phyloP scores from a whole-genome alignment of 1,140 invertebrate species.

The Procambarus clarkii region DNA sequence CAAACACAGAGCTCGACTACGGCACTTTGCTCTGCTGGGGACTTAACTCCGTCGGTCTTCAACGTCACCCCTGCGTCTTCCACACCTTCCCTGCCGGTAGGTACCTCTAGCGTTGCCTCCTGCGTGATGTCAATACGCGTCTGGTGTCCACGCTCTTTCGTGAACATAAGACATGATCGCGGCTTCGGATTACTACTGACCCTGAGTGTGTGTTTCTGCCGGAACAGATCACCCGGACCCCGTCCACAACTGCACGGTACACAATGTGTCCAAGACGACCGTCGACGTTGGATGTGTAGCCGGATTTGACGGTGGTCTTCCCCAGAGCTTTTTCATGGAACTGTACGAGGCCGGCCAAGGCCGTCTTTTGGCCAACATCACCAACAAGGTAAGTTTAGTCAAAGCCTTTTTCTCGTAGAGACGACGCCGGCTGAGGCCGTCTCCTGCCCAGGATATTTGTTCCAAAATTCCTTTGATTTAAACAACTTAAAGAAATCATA shows the following conservation, averaged over 20 bases:
- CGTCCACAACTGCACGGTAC: constrained; percentile 88
- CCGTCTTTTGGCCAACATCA: constrained; percentile 73
- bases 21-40: constrained; percentile 78
- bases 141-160: too few relatives aligned
- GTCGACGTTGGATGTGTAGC: constrained; percentile 85
- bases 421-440: too few relatives aligned
- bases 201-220: too few relatives aligned
- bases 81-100: background rate
- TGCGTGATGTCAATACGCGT: background rate
- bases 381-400: constrained; percentile 77
- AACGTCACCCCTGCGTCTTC: constrained; percentile 5
- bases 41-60: background rate
- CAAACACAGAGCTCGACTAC: constrained; percentile 73
- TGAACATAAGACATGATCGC: too few relatives aligned
- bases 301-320: constrained; percentile 87
- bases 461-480: too few relatives aligned
- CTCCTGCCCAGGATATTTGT: too few relatives aligned
- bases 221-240: constrained; percentile 85
- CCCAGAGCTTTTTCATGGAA: constrained; percentile 89
- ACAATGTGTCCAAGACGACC: constrained; percentile 82
- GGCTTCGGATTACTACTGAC: too few relatives aligned
- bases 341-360: constrained; percentile 82
- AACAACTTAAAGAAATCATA: too few relatives aligned
- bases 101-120: background rate
- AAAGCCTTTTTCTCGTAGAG: background rate